Base-by-base conservation (phyloP, 1,140 invertebrate species). In the Brachionus paranguensis region DNA sequence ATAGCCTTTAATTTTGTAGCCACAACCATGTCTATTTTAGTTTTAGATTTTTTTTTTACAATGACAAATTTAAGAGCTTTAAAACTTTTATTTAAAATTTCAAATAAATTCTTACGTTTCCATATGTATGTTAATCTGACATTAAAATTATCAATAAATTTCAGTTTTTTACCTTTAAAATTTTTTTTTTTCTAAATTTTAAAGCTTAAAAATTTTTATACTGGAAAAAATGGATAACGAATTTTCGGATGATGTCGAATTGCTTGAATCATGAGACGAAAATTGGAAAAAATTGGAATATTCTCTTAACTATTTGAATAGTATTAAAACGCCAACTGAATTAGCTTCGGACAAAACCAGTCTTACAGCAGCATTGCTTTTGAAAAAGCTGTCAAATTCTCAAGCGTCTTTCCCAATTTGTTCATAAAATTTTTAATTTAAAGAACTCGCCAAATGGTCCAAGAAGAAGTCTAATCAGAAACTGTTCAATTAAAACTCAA, bases 31-130 rank as follows among this genome's bases (percentile, higher is more conserved):
- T 47, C 72, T 11, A 50, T 76, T 11, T 5, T 76, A 8, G 12
- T 76, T 5, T 76, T 45, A 76, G 27, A 50, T 76, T 50, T 11
- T 76, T 76, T 76, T 76, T 76, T 50, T 76, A 50, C 27, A 76
- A 50, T 76, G 7, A 45, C 5, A 76, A 50, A 43, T 45, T 74
- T 3, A 74, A 45, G 3, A 74, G 17, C 45, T 17, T 47, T 43
- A 74, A 74, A 43, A 74, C n/a, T 43, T 74, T 74, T 11, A 11
- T 24, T 24, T 60, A 24, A 55, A 55, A 20, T 55, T 55, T 20
- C 3, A 55, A 60, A 24, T 27, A 60, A 60, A 8, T 60, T 60
- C 2, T 53, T 53, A 1, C 29, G 33, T 72, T 33, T 41, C 68
- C 68, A 72, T 72, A 72, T 37, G 14, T 41, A 72, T 37, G 20